Evolutionary conservation across 2,113 vertebrate genomes (phyloP).

Genomic region (Psilopogon haemacephalus): DNA sequence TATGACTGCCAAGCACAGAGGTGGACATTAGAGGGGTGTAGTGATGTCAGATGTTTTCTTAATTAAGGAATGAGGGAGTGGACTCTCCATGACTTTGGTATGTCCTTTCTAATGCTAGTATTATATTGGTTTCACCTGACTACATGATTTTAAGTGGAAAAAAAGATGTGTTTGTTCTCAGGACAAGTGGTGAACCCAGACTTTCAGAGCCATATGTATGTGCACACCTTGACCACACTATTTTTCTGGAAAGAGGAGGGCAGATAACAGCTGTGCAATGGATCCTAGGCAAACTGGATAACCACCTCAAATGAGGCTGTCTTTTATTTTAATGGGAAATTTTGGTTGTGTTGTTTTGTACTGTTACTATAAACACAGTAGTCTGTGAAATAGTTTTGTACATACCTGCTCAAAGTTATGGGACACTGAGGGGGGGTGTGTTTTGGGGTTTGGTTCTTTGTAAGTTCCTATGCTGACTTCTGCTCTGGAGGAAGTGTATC

Average conservation of each 20-base stretch:
- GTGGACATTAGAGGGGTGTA: neutral
- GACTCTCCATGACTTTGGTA: fast-evolving
- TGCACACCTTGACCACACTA: fast-evolving
- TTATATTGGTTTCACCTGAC: neutral
- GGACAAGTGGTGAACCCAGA: neutral
- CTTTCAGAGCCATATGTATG: neutral
- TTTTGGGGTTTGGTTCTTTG: neutral
- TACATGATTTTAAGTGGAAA: neutral
- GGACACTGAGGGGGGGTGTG: too few species aligned
- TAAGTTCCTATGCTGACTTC: neutral
- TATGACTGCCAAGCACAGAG: neutral
- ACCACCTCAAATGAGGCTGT: neutral
- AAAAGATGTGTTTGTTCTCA: neutral
- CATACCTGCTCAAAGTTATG: neutral
- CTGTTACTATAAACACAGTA: neutral
- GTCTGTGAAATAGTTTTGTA: neutral
- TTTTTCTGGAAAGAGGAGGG: neutral
- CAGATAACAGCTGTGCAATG: neutral
- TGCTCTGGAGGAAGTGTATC: neutral
- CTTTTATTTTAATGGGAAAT: neutral
- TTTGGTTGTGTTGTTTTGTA: neutral
- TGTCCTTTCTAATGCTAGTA: neutral
- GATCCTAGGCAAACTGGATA: neutral
- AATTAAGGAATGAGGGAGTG: neutral
- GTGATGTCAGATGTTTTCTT: neutral